Conservation (phyloP, 2,113 vertebrate genomes). For the Aldabrachelys gigantea region DNA sequence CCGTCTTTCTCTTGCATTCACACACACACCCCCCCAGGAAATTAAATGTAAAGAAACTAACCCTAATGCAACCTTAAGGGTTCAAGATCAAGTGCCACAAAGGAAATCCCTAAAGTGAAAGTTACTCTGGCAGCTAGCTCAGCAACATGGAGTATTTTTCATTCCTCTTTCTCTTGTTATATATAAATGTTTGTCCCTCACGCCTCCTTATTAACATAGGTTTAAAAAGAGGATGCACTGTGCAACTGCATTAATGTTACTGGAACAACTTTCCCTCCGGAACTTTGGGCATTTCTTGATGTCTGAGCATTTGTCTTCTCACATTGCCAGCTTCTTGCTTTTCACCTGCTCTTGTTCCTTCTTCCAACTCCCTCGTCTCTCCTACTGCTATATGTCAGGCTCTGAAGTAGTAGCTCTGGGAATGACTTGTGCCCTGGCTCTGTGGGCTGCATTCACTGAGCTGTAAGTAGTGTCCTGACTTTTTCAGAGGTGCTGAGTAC, state of each 20-base stretch:
- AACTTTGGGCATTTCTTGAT: neutral
- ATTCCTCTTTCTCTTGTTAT: neutral
- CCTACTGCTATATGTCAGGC: neutral
- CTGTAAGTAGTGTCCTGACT: neutral
- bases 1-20: neutral
- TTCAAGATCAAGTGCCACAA: neutral
- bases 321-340: rapidly evolving
- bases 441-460: neutral
- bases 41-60: neutral
- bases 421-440: neutral
- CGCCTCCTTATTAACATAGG: neutral
- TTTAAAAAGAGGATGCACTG: neutral
- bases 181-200: neutral
- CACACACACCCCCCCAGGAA: neutral
- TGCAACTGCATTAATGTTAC: neutral
- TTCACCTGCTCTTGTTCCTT: neutral
- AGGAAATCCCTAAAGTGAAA: neutral
- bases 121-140: neutral
- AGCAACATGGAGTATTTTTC: neutral
- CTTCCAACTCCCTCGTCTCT: neutral
- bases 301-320: neutral
- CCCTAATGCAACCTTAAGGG: neutral
- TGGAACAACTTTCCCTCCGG: neutral
- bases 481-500: neutral
- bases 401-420: neutral